Percentiles rank a stretch among this genome's conserved stretches.
These are phyloP conservation scores for Metallyticus violacea DNA, from an alignment of 2,888 invertebrate species.

Conservation along the genomic window DNA sequence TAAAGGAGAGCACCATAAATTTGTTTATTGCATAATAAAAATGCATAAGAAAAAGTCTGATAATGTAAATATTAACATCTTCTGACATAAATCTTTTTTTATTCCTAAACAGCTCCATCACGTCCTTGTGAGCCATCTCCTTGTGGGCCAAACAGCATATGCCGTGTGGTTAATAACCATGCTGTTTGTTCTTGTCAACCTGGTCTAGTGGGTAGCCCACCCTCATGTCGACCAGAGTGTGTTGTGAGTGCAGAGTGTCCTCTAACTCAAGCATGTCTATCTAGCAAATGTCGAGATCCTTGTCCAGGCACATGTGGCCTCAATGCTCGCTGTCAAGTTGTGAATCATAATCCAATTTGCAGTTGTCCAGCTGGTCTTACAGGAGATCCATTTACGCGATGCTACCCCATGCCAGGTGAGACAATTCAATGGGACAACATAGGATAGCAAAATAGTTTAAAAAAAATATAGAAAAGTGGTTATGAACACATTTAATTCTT, in stretches of 20 bases:
- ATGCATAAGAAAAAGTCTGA: no score
- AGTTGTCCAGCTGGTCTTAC: conserved; percentile 52
- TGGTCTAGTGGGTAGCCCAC: conserved; percentile 29
- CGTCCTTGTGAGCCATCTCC: conserved; percentile 69
- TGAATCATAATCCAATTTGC: conserved; percentile 34
- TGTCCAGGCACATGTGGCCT: conserved; percentile 34
- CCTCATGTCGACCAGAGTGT: conserved; percentile 32
- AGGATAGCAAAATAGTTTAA: no score
- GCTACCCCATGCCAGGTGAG: conserved; percentile 48
- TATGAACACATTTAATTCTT: no score
- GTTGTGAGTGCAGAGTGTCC: conserved; percentile 33
- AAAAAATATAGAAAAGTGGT: no score
- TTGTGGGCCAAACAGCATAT: conserved; percentile 68
- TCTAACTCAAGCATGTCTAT: conserved; percentile 31
- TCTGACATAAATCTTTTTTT: neutral
- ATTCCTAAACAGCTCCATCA: neutral
- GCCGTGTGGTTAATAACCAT: conserved; percentile 56
- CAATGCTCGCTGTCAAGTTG: conserved; percentile 32
- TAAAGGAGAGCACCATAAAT: no score
- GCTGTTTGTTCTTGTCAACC: conserved; percentile 51
- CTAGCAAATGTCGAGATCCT: conserved; percentile 31
- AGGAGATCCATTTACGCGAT: conserved; percentile 73
- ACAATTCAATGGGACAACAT: no score
- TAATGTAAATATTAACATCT: neutral
- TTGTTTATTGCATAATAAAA: no score